Percentiles rank a stretch among this genome's conserved stretches.
These are phyloP conservation scores for Heliocidaris erythrogramma DNA, from an alignment of 35 echinoderm and acorn worm genomes.

Conservation along the genomic window DNA sequence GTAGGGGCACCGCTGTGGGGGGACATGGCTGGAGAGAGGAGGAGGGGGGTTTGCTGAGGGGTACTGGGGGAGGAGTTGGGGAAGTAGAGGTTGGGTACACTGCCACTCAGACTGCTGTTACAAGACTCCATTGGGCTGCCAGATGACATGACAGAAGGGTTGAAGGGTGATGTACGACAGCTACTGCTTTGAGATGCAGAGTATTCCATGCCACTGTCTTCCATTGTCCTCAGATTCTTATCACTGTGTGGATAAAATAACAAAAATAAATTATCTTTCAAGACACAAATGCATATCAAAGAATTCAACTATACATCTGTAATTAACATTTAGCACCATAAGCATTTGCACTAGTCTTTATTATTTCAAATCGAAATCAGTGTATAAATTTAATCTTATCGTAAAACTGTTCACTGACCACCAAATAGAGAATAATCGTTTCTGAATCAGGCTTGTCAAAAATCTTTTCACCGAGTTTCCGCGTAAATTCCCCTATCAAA, in stretches of 20 bases:
- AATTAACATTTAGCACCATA: too few species aligned
- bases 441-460: too few species aligned
- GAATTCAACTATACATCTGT: too few species aligned
- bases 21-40: conserved; percentile 41
- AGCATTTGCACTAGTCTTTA: too few species aligned
- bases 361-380: too few species aligned
- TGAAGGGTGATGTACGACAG: conserved; percentile 21
- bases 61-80: conserved; percentile 15
- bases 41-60: neutral
- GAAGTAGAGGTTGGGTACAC: conserved; percentile 62
- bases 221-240: conserved; percentile 16
- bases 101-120: conserved; percentile 52
- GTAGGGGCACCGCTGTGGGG: neutral
- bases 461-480: too few species aligned
- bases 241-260: conserved; percentile 38
- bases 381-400: too few species aligned
- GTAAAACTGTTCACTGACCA: too few species aligned
- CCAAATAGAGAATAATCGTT: too few species aligned
- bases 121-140: conserved; percentile 43
- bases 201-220: neutral
- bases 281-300: too few species aligned
- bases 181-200: neutral
- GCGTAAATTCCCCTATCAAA: neutral
- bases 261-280: neutral
- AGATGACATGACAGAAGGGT: conserved; percentile 54